Base-by-base conservation (phyloP, 2,113 vertebrate genomes). In the Pterophyllum scalare region DNA sequence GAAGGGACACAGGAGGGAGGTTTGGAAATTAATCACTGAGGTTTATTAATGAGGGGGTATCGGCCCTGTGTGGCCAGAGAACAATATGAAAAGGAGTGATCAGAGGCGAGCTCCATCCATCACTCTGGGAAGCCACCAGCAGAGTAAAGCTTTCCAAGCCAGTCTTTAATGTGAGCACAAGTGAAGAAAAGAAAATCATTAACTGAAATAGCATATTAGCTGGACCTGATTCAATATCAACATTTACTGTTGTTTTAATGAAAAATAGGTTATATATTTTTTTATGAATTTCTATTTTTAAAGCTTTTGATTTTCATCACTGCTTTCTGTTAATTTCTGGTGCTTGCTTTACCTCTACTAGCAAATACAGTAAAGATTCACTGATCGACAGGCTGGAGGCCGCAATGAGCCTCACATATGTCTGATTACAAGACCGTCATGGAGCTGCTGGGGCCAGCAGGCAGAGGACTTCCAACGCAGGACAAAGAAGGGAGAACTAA, bases 21-120 rank as follows among this genome's bases (percentile, higher is more conserved):
- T 67, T 87, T 90, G 77, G 65, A 89, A 93, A 94, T 94, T 80
- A 93, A 93, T 95, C 92, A 93, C 72, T 54, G 75, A 78, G 77
- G 70, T 89, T 94, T 93, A 94, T 94, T 94, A 95, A 95, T 91
- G 90, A 93, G 89, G 35, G 79, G 77, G 60, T 84, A 85, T 88
- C 46, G 81, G 89, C 82, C 87, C 86, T 81, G 79, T 85, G 90
- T 89, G 85, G 87, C 84, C 86, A 6, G 72, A 91, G 93, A 93
- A 89, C 87, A 91, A 93, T 91, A 87, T 87, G 79, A 92, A 86
- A 91, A 78, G 62, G 83, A 88, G 76, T 7, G 24, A 86, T 93
- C 87, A 65, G 81, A 84, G 81, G 59, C 62, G 1, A 72, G 65
- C 75, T 46, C 70, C 87, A 94, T 94, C 87, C 87, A 90, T 94